phyloP scores from a whole-genome alignment of 1,140 invertebrate species.

The Heliconius hermathena region DNA sequence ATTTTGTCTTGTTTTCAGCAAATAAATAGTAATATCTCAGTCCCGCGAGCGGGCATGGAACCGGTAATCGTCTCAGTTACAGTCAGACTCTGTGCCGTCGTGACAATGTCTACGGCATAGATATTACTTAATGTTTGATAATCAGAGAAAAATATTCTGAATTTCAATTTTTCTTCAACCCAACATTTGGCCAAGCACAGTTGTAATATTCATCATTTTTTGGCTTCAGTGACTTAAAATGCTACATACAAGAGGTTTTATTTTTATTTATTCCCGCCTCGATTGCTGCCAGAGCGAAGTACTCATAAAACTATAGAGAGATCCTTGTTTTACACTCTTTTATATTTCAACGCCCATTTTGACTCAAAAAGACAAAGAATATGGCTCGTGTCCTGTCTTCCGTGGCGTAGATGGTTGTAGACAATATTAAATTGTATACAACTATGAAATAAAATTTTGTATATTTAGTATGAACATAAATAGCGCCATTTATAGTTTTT shows the following conservation, averaged over 20 bases:
- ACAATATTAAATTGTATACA: constrained; percentile 4
- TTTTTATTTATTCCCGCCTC: constrained; percentile 72
- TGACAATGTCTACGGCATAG: neutral
- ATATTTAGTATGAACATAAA: neutral
- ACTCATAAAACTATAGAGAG: constrained; percentile 71
- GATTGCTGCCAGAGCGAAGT: constrained; percentile 70
- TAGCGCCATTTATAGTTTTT: no score
- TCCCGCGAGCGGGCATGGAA: neutral
- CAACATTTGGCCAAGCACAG: constrained; percentile 59
- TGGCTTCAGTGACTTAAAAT: constrained; percentile 70
- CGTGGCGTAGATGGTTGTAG: constrained; percentile 10
- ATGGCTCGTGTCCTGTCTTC: constrained; percentile 32
- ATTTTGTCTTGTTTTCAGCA: no score
- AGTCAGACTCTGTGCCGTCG: neutral
- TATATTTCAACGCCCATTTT: constrained; percentile 62
- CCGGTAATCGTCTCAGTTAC: neutral
- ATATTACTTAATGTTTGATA: neutral
- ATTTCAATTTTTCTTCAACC: constrained; percentile 1
- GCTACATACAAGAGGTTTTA: constrained; percentile 65
- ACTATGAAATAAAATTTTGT: neutral
- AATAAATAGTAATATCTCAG: neutral
- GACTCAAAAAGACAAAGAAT: constrained; percentile 46
- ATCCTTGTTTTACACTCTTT: constrained; percentile 70
- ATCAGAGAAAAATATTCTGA: neutral
- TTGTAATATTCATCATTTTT: constrained; percentile 76